These are phyloP conservation scores for Leptinotarsa defecta DNA, from an alignment of 1,140 invertebrate species.

Conservation along the genomic window DNA sequence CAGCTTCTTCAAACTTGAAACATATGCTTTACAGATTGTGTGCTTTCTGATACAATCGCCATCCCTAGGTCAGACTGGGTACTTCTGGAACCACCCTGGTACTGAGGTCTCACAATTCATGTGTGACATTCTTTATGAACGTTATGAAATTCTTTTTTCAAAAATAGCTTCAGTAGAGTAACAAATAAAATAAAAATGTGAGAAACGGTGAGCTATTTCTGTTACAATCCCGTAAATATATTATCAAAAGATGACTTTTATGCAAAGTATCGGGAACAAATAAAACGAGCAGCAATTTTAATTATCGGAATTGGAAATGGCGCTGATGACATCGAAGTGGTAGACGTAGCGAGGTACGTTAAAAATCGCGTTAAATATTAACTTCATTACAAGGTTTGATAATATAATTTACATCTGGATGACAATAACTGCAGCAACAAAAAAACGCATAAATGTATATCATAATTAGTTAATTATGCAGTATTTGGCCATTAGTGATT, in stretches of 20 bases:
- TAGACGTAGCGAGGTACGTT: neutral
- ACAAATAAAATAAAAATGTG: no score
- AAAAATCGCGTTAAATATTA: conserved; percentile 39
- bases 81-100: no score
- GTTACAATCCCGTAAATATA: neutral
- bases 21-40: no score
- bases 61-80: no score
- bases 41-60: no score
- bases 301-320: conserved; percentile 23
- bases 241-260: neutral
- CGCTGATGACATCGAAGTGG: conserved; percentile 6
- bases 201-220: no score
- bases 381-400: conserved; percentile 38
- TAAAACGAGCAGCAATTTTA: conserved; percentile 23
- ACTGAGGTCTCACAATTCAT: no score
- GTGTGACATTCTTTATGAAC: no score
- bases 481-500: conserved; percentile 53
- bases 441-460: conserved; percentile 52
- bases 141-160: no score
- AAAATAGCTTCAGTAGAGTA: no score
- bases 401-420: conserved; percentile 46
- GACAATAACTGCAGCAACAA: conserved; percentile 39
- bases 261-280: neutral
- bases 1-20: no score
- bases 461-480: conserved; percentile 54